A percentile compares a stretch with the other conserved stretches of the same genome.
Conservation (phyloP, 2,888 invertebrate genomes). For the Sepiola atlantica region DNA sequence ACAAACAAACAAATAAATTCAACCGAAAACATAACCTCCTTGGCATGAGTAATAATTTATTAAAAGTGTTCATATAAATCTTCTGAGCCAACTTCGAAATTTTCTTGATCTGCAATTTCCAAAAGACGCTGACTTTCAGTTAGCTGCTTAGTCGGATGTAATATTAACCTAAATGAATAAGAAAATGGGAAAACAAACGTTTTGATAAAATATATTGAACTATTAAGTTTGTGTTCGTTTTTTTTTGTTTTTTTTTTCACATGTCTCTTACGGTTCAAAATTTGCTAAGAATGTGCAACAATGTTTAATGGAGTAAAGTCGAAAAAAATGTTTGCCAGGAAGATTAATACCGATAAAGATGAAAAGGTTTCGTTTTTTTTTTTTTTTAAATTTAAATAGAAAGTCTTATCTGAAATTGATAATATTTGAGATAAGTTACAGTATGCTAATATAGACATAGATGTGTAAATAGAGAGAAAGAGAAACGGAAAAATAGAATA, state of each 20-base stretch:
- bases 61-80: not conserved
- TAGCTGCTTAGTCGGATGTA: not conserved
- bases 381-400: not conserved
- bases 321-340: not conserved
- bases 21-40: too few relatives aligned
- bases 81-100: not conserved
- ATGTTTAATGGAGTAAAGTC: not conserved
- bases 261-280: not conserved
- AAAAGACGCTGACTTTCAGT: not conserved
- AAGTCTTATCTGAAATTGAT: not conserved
- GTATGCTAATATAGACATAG: not conserved
- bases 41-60: not conserved
- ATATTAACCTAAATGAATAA: not conserved
- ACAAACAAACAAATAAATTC: too few relatives aligned
- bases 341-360: not conserved
- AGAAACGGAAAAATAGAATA: too few relatives aligned
- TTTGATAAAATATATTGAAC: not conserved
- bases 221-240: too few relatives aligned
- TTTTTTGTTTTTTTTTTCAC: not conserved
- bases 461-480: not conserved
- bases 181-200: not conserved
- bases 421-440: not conserved
- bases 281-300: not conserved
- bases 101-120: not conserved
- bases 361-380: not conserved